Conservation (phyloP, 2,797 vertebrate genomes). For the Tachyglossus aculeatus region DNA sequence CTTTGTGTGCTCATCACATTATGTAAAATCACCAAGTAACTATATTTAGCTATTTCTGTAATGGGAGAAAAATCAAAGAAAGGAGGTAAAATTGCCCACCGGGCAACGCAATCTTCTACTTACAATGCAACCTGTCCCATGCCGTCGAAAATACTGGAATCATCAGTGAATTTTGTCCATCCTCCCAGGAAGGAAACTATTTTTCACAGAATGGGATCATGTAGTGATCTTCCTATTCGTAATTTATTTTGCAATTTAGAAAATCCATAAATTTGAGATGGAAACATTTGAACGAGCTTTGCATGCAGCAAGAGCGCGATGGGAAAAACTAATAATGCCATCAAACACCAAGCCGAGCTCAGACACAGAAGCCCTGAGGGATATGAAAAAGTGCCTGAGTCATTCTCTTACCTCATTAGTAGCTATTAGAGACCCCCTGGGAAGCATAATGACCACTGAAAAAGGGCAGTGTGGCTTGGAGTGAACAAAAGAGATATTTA, state of each 20-base stretch:
- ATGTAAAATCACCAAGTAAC: constrained; percentile 66
- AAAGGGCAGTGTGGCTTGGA: constrained; percentile 64
- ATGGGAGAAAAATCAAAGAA: constrained; percentile 57
- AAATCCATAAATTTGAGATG: constrained; percentile 31
- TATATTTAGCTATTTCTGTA: constrained; percentile 67
- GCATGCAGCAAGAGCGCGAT: too few relatives aligned
- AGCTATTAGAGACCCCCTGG: constrained; percentile 61
- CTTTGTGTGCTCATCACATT: constrained; percentile 64
- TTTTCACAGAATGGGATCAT: constrained; percentile 15
- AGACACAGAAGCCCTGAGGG: constrained; percentile 38
- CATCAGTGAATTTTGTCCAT: constrained; percentile 26
- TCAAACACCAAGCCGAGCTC: constrained; percentile 39
- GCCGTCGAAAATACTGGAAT: constrained; percentile 64
- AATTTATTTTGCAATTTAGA: constrained; percentile 62
- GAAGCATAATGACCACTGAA: constrained; percentile 68
- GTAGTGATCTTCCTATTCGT: constrained; percentile 46
- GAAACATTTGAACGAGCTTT: too few relatives aligned
- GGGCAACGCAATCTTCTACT: constrained; percentile 65
- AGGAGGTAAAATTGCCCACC: constrained; percentile 64
- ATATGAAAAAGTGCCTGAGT: constrained; percentile 43
- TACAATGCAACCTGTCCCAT: constrained; percentile 61
- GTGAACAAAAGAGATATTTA: constrained; percentile 75
- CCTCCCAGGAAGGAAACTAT: constrained; percentile 45
- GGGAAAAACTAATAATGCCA: constrained; percentile 48
- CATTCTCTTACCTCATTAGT: constrained; percentile 62